Conservation (phyloP, 1,140 invertebrate genomes). For the Macrocentrus cingulum region DNA sequence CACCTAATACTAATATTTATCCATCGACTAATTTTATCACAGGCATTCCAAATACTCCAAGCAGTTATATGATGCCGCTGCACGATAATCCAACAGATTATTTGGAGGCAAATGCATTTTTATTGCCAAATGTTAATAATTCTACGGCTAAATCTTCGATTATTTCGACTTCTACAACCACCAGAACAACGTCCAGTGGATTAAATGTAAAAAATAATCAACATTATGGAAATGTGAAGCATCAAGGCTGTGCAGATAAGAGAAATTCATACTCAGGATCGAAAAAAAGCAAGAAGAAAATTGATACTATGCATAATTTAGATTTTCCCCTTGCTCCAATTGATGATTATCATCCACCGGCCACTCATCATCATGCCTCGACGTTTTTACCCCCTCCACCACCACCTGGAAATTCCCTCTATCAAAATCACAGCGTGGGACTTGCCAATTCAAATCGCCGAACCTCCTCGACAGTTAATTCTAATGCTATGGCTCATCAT, state of each 20-base stretch:
- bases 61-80: conserved; percentile 56
- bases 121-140: conserved; percentile 41
- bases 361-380: conserved; percentile 29
- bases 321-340: conserved; percentile 49
- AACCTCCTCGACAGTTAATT: conserved; percentile 36
- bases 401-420: conserved; percentile 44
- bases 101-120: conserved; percentile 50
- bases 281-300: conserved; percentile 53
- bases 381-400: conserved; percentile 8
- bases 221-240: conserved; percentile 31
- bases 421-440: conserved; percentile 51
- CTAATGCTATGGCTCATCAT: conserved; percentile 49
- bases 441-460: conserved; percentile 37
- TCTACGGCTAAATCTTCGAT: conserved; percentile 37
- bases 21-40: conserved; percentile 53
- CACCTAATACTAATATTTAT: conserved; percentile 56
- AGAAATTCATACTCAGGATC: conserved; percentile 43
- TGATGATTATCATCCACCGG: conserved; percentile 51
- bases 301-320: conserved; percentile 46
- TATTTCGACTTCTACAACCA: conserved; percentile 27
- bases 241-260: conserved; percentile 42
- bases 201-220: conserved; percentile 46
- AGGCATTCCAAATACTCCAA: conserved; percentile 53
- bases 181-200: conserved; percentile 26
- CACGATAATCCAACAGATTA: conserved; percentile 54